phyloP scores from a whole-genome alignment of 2,113 vertebrate genomes.

The Eurypyga helias region DNA sequence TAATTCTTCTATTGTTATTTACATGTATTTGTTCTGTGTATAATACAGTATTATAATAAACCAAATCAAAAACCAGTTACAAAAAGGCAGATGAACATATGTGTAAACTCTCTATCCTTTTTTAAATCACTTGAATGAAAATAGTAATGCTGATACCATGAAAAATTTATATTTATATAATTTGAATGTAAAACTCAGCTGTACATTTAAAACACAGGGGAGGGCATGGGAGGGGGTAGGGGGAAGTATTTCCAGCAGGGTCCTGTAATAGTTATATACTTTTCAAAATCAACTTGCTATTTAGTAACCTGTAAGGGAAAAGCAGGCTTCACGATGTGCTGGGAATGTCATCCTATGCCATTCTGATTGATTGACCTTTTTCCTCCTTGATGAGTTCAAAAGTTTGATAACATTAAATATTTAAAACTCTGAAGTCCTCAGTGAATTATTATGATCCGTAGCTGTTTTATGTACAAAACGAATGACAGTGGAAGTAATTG shows the following conservation, averaged over 20 bases:
- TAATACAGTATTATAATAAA: background rate
- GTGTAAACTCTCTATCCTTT: background rate
- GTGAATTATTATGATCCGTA: background rate
- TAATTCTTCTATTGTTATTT: background rate
- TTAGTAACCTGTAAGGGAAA: background rate
- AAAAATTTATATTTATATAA: background rate
- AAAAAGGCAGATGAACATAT: background rate
- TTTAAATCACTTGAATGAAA: background rate
- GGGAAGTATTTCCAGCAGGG: background rate
- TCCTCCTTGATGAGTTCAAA: background rate
- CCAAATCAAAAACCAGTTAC: background rate
- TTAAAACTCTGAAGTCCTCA: background rate
- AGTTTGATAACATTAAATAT: background rate
- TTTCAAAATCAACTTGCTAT: background rate
- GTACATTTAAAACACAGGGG: background rate
- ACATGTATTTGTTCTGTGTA: background rate
- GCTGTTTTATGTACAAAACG: background rate
- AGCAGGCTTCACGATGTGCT: background rate
- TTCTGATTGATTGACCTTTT: background rate
- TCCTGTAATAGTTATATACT: background rate
- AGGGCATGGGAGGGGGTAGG: accelerated
- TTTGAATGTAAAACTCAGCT: background rate
- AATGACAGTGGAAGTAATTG: background rate
- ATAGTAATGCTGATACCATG: background rate
- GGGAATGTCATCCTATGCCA: background rate